Percentiles rank a stretch among this genome's conserved stretches.
Conservation (phyloP, 2,888 invertebrate species). For the Amblyjoppa fuscipennis region DNA sequence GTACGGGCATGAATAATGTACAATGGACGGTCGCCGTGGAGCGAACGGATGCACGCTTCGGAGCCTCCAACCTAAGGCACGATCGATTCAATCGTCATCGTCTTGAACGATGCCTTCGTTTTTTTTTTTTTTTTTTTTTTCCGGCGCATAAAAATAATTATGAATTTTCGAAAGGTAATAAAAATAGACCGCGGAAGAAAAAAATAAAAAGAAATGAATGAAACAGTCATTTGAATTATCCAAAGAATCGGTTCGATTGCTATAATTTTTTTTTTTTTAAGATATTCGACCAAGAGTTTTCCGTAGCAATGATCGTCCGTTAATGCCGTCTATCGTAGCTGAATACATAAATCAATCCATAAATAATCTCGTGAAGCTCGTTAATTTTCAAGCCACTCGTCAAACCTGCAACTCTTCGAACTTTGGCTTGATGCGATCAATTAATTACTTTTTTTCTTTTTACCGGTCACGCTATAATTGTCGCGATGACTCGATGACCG, state of each 20-base stretch:
- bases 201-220: not conserved
- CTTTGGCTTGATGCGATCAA: constrained; percentile 9
- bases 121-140: constrained; percentile 6
- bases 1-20: constrained; percentile 76
- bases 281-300: not conserved
- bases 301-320: not conserved
- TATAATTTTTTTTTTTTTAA: not conserved
- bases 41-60: constrained; percentile 69
- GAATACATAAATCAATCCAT: constrained; percentile 10
- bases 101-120: not conserved
- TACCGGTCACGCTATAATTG: constrained; percentile 18
- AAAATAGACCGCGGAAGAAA: not conserved
- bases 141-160: not conserved
- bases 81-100: constrained; percentile 21
- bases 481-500: constrained; percentile 1
- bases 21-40: constrained; percentile 66
- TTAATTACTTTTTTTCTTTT: not conserved
- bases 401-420: not conserved
- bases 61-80: constrained; percentile 1
- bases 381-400: not conserved
- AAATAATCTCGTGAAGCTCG: constrained; percentile 3
- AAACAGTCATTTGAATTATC: not conserved
- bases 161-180: not conserved
- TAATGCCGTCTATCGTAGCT: constrained; percentile 2
- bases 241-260: too few relatives aligned